Conservation (phyloP, 2,888 invertebrate genomes). For the Mechanitis messenoides region DNA sequence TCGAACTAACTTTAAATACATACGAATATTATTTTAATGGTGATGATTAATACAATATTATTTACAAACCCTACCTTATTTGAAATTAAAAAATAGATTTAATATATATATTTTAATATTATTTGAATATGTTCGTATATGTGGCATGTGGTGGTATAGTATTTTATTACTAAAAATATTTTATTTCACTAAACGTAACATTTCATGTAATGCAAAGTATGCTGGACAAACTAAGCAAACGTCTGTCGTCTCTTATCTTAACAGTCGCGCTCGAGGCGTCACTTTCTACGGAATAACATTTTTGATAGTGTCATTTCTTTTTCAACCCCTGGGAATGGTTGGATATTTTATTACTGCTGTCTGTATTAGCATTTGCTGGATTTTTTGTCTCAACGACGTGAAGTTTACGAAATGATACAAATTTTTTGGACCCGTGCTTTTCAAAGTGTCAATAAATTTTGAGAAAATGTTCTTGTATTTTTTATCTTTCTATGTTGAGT, state of each 20-base stretch:
- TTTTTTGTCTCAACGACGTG: slow-evolving; percentile 8
- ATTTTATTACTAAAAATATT: no score
- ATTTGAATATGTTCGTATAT: no score
- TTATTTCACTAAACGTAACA: no score
- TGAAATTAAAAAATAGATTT: no score
- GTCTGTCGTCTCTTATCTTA: slow-evolving; percentile 22
- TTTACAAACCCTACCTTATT: no score
- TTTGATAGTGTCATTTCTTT: slow-evolving; percentile 30
- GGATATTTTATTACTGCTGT: slow-evolving; percentile 35
- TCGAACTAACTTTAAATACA: no score
- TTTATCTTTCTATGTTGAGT: background rate
- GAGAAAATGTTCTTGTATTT: background rate
- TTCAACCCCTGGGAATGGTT: slow-evolving; percentile 22
- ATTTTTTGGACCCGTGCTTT: background rate
- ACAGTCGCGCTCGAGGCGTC: slow-evolving; percentile 20
- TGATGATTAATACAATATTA: no score
- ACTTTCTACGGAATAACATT: slow-evolving; percentile 28
- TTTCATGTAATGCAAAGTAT: background rate
- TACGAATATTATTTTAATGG: no score
- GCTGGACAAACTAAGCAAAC: slow-evolving; percentile 6
- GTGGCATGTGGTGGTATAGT: no score
- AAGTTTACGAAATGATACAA: slow-evolving; percentile 3
- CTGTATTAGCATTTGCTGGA: slow-evolving; percentile 20
- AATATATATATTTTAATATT: no score
- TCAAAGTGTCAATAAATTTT: slow-evolving; percentile 3